Conservation (phyloP, 2,888 invertebrate genomes). For the Megastigmus dorsalis region DNA sequence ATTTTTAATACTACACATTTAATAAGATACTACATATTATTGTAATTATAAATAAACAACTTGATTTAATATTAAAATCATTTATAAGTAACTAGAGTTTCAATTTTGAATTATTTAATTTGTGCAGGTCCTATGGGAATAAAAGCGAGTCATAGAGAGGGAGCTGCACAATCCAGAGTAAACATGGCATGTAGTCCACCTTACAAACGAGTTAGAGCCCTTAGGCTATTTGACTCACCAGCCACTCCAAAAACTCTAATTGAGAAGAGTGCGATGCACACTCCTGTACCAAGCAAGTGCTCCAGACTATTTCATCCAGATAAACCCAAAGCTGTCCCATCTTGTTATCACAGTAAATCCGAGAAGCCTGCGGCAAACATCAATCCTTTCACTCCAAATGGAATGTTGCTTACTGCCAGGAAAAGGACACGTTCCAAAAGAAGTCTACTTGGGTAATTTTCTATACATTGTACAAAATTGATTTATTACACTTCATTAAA, state of each 20-base stretch:
- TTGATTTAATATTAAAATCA: background rate
- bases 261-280: slow-evolving; percentile 81
- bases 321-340: slow-evolving; percentile 74
- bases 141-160: slow-evolving; percentile 40
- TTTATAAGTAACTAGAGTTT: background rate
- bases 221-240: slow-evolving; percentile 88
- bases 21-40: background rate
- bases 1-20: slow-evolving; percentile 1
- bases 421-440: slow-evolving; percentile 82
- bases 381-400: slow-evolving; percentile 90
- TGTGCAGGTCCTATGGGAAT: slow-evolving; percentile 43
- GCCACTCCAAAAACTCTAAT: slow-evolving; percentile 89
- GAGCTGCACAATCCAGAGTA: slow-evolving; percentile 62
- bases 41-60: background rate
- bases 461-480: background rate
- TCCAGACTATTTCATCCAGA: slow-evolving; percentile 69
- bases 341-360: slow-evolving; percentile 70
- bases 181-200: slow-evolving; percentile 77
- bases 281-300: slow-evolving; percentile 75
- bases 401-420: slow-evolving; percentile 81
- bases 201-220: slow-evolving; percentile 78
- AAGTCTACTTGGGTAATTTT: slow-evolving; percentile 68
- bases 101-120: background rate
- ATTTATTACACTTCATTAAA: background rate
- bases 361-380: slow-evolving; percentile 83